phyloP scores from a whole-genome alignment of 2,113 vertebrate species.

The Trichechus manatus region DNA sequence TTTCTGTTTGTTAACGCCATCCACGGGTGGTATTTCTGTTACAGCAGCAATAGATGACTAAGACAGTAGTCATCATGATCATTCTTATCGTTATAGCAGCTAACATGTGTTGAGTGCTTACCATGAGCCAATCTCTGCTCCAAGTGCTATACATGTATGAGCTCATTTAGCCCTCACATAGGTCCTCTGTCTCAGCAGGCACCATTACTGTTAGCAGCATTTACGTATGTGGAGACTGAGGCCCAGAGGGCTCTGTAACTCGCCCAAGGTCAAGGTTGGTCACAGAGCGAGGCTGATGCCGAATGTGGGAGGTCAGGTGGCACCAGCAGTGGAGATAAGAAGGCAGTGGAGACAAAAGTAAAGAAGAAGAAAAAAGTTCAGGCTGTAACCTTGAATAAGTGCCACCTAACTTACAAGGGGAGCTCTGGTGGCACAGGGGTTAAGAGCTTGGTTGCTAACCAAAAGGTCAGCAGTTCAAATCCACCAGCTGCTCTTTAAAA shows the following conservation, averaged over 20 bases:
- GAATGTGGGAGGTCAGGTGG: neutral
- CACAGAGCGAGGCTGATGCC: neutral
- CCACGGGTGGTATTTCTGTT: too few relatives aligned
- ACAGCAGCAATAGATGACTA: too few relatives aligned
- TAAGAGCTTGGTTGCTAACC: too few relatives aligned
- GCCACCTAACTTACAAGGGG: neutral
- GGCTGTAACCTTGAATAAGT: neutral
- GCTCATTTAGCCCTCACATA: neutral
- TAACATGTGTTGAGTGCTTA: neutral
- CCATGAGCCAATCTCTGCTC: neutral
- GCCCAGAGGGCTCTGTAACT: neutral
- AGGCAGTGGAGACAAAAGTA: too few relatives aligned
- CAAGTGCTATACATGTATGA: too few relatives aligned
- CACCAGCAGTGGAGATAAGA: neutral
- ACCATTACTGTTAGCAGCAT: too few relatives aligned
- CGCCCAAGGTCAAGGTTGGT: neutral
- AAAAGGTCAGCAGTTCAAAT: too few relatives aligned
- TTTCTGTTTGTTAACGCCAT: too few relatives aligned
- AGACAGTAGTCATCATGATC: too few relatives aligned
- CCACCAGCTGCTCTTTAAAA: too few relatives aligned
- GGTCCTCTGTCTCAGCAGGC: neutral
- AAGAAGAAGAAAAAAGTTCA: neutral
- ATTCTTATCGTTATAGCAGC: neutral
- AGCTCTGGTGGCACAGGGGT: too few relatives aligned
- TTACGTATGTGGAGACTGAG: neutral